A percentile compares a stretch with the other conserved stretches of the same genome.
These are phyloP conservation scores for Anabacerthia variegaticeps DNA, from an alignment of 2,797 vertebrate genomes.

Conservation along the genomic window DNA sequence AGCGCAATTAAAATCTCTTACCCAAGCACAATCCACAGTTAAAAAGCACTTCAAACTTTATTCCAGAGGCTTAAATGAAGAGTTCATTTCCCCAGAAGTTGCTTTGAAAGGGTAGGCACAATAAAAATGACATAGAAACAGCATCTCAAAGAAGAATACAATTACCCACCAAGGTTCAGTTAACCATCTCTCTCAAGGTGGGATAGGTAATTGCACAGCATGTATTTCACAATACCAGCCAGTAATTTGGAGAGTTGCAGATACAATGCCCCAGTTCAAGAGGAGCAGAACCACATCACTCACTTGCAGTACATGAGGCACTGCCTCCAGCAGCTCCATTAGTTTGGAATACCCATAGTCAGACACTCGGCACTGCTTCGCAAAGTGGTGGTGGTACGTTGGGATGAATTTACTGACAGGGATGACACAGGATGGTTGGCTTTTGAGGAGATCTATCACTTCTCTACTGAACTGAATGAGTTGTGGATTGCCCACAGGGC, in stretches of 20 bases:
- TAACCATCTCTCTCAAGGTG: neutral
- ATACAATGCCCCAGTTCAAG: neutral
- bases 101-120: neutral
- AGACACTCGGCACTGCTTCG: slow-evolving; percentile 95
- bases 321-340: slow-evolving; percentile 93
- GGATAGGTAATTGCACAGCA: neutral
- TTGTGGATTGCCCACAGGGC: slow-evolving; percentile 95
- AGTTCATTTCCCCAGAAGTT: neutral
- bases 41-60: neutral
- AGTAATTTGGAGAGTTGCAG: neutral
- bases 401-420: slow-evolving; percentile 94
- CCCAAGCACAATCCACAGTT: neutral
- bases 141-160: neutral
- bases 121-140: neutral
- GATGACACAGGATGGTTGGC: slow-evolving; percentile 88
- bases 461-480: slow-evolving; percentile 97
- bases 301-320: slow-evolving; percentile 96
- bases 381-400: slow-evolving; percentile 96
- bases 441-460: slow-evolving; percentile 94
- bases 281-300: neutral
- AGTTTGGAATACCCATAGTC: slow-evolving; percentile 96
- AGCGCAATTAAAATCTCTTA: neutral
- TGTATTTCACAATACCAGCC: neutral
- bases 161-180: neutral
- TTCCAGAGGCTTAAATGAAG: neutral